Evolutionary conservation across 2,888 invertebrate species (phyloP), one percentile per base, ranked within the genome.

Genomic region (Drosophila pullipes): DNA sequence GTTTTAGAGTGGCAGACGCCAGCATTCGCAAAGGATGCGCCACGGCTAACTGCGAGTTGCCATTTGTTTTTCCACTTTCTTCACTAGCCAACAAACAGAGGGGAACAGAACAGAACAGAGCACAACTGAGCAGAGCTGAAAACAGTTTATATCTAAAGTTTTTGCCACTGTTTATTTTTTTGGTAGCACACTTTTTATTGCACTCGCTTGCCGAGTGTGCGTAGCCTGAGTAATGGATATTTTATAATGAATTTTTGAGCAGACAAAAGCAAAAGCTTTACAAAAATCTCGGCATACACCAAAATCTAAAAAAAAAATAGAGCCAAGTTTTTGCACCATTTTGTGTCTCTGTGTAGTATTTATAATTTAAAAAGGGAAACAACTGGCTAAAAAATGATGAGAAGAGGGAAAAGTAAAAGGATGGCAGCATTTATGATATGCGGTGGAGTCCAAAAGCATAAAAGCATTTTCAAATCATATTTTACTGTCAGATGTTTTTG

Each of bases 211-310:
- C 33, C 28, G 44, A n/a, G 53, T 70, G n/a, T 65, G 64, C 49
- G 75, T 81, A 74, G 85, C 64, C 79, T 78, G 85, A 78, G 87
- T 89, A 90, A 90, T 90, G 87, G 89, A 87, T 86, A 82, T 82
- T 90, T 83, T 78, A 74, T 81, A 89, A 86, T 84, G 89, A 81
- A 86, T 90, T 86, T 89, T 77, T 70, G 72, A 77, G 70, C 65
- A 79, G 68, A 62, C 74, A 72, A 73, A 70, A 66, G 69, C 59
- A 63, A 76, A 63, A 54, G 33, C 44, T 35, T 4, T 57, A 55
- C 53, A 52, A 67, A 67, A 78, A 82, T 78, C 78, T 70, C 64
- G 30, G 61, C 68, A 68, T 47, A 58, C 53, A 37, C 49, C 53
- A 59, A 39, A 47, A 25, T 54, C 35, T 3, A 6, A 11, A 16